Percentiles rank a stretch among this genome's conserved stretches.
Evolutionary conservation across 2,113 vertebrate species (phyloP).

Genomic region (Gyps fulvus): DNA sequence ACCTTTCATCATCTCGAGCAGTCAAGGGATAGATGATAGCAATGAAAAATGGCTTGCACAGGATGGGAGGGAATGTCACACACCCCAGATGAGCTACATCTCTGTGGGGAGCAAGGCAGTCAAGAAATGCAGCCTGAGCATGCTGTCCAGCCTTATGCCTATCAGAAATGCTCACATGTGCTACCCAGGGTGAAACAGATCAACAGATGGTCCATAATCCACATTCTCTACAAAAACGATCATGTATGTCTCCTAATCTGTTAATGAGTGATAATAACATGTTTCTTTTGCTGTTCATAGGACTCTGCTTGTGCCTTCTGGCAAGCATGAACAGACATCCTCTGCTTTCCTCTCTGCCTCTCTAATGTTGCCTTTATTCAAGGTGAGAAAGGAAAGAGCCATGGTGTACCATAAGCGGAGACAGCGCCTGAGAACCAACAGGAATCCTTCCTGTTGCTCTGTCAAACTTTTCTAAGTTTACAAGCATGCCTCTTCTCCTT

Average conservation of each 20-base stretch:
- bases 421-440: background rate
- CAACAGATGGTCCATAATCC: background rate
- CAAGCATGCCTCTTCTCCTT: background rate
- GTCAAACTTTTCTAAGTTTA: background rate
- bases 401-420: background rate
- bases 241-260: background rate
- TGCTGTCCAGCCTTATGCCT: background rate
- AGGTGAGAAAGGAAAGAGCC: background rate
- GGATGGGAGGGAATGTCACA: background rate
- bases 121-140: background rate
- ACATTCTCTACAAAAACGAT: background rate
- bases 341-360: background rate
- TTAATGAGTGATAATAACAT: background rate
- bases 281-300: background rate
- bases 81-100: background rate
- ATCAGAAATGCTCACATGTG: background rate
- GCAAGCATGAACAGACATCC: background rate
- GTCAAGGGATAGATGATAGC: background rate
- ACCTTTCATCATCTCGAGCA: background rate
- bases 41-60: background rate
- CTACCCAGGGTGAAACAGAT: background rate
- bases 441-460: background rate
- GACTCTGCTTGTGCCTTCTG: background rate
- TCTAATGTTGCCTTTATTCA: background rate
- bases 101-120: background rate